A percentile compares a stretch with the other conserved stretches of the same genome.
phyloP scores from a whole-genome alignment of 2,888 invertebrate species.

The Ephialtes manifestator region DNA sequence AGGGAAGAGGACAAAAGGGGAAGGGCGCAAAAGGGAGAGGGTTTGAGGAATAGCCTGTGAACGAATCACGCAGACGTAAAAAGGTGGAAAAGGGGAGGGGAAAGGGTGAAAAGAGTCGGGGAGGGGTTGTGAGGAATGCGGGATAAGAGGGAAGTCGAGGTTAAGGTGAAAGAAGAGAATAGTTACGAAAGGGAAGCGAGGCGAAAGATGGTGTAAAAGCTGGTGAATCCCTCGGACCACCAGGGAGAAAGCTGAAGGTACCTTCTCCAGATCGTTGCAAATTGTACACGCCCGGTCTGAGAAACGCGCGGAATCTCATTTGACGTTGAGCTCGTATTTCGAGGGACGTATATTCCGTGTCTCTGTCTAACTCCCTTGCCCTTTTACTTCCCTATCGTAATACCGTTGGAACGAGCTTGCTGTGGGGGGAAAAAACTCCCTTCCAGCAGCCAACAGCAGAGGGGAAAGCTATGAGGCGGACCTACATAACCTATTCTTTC shows the following conservation, averaged over 20 bases:
- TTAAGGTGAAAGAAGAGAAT: constrained; percentile 39
- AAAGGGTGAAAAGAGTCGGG: constrained; percentile 5
- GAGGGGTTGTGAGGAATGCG: constrained; percentile 35
- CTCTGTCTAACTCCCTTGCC: constrained; percentile 37
- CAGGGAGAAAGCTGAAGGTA: constrained; percentile 35
- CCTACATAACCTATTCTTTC: constrained; percentile 16
- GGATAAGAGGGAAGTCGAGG: constrained; percentile 34
- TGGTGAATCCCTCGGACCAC: constrained; percentile 59
- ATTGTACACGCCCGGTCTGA: constrained; percentile 69
- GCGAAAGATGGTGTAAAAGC: constrained; percentile 32
- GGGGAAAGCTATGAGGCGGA: background rate
- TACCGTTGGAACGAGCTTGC: constrained; percentile 46
- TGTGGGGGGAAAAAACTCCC: constrained; percentile 4
- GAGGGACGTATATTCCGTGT: constrained; percentile 68
- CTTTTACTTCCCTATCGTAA: constrained; percentile 24
- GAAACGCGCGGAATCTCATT: constrained; percentile 76
- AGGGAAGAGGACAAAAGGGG: too few species aligned
- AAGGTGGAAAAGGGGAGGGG: background rate
- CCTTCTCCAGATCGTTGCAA: constrained; percentile 66
- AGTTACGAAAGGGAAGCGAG: constrained; percentile 43
- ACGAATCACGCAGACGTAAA: constrained; percentile 6
- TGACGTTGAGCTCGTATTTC: constrained; percentile 75
- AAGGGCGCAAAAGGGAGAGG: too few species aligned
- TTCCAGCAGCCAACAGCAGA: constrained; percentile 26
- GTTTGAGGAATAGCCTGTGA: constrained; percentile 43